phyloP scores from a whole-genome alignment of 2,797 vertebrate species.

The Typhlichthys subterraneus region DNA sequence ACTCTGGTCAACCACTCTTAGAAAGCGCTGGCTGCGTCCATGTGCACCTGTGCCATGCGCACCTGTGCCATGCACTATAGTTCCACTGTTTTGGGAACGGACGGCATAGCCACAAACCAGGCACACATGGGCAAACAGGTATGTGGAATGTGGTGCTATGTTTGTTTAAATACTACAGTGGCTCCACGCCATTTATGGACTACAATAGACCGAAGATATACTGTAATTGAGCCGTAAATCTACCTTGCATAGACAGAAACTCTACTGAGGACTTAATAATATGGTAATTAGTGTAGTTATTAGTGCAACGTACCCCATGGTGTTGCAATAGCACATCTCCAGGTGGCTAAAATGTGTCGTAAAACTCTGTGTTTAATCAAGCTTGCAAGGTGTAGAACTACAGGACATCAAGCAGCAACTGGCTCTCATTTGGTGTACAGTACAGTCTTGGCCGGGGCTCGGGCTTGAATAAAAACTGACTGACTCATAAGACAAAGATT shows the following conservation, averaged over 20 bases:
- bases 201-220: conserved; percentile 45
- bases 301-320: conserved; percentile 41
- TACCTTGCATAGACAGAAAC: conserved; percentile 40
- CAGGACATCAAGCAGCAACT: conserved; percentile 54
- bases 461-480: conserved; percentile 36
- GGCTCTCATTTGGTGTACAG: conserved; percentile 28
- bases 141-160: conserved; percentile 32
- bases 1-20: conserved; percentile 44
- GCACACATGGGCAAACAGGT: conserved; percentile 66
- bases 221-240: conserved; percentile 54
- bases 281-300: conserved; percentile 40
- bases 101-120: conserved; percentile 46
- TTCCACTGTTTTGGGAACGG: conserved; percentile 44
- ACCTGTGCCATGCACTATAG: conserved; percentile 59
- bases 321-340: conserved; percentile 31
- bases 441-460: conserved; percentile 30
- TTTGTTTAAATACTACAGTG: conserved; percentile 44
- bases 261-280: conserved; percentile 43
- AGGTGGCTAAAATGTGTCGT: conserved; percentile 37
- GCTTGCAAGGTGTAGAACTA: conserved; percentile 21
- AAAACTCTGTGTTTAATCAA: conserved; percentile 52
- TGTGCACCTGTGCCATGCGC: too few species aligned
- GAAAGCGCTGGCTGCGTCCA: conserved; percentile 64
- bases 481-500: conserved; percentile 14
- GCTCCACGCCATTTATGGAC: conserved; percentile 41